Conservation (phyloP, 2,113 vertebrate genomes). For the Nothocercus nigrocapillus region DNA sequence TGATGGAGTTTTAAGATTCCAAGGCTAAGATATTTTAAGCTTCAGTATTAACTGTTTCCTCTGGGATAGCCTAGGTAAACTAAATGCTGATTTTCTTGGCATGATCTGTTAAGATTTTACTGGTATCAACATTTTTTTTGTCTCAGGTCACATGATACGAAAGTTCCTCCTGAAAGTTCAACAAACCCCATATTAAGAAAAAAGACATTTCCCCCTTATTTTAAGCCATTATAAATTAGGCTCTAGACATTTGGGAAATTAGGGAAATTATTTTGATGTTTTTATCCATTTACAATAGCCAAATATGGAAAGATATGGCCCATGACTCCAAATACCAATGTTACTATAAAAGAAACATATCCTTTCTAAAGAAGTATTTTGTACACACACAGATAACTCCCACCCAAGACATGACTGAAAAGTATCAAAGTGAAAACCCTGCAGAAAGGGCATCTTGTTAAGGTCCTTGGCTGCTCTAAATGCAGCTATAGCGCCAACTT, state of each 20-base stretch:
- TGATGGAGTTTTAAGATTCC: slow-evolving; percentile 64
- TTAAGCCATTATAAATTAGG: background rate
- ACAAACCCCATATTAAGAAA: slow-evolving; percentile 15
- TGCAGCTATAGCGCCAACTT: background rate
- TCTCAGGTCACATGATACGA: slow-evolving; percentile 27
- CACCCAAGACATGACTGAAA: background rate
- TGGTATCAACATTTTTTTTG: slow-evolving; percentile 53
- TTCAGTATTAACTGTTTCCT: slow-evolving; percentile 56
- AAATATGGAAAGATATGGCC: background rate
- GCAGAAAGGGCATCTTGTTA: background rate
- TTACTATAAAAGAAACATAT: background rate
- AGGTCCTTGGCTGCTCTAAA: background rate
- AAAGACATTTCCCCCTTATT: background rate
- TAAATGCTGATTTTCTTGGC: slow-evolving; percentile 62
- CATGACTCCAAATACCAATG: background rate
- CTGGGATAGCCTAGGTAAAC: slow-evolving; percentile 62
- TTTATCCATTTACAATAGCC: background rate
- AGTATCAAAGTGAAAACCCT: background rate
- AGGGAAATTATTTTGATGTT: background rate
- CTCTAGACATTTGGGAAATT: background rate
- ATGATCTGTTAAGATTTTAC: slow-evolving; percentile 29
- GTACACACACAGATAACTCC: background rate
- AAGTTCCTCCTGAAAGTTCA: slow-evolving; percentile 41
- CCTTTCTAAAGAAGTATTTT: background rate
- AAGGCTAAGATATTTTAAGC: slow-evolving; percentile 62